Percentiles rank a stretch among this genome's conserved stretches.
Evolutionary conservation across 2,888 invertebrate genomes (phyloP).

Genomic region (Philereme transversata): DNA sequence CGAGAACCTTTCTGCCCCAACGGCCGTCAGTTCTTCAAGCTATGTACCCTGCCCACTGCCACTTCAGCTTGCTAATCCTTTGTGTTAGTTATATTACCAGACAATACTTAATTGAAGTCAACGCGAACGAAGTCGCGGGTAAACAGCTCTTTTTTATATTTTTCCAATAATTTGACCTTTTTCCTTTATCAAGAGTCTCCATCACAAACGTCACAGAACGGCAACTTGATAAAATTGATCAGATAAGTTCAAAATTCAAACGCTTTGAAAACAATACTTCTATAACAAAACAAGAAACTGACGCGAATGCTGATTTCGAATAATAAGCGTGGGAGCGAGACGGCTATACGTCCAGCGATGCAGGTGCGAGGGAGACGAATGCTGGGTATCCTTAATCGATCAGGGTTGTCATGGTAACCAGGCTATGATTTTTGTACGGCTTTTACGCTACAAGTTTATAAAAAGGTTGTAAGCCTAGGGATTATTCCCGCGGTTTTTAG

Average conservation of each 20-base stretch:
- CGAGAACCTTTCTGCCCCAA: too few relatives aligned
- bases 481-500: not conserved
- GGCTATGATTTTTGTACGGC: conserved; percentile 7
- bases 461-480: not conserved
- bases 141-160: too few relatives aligned
- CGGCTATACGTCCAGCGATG: conserved; percentile 15
- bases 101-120: too few relatives aligned
- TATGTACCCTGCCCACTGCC: too few relatives aligned
- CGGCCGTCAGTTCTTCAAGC: too few relatives aligned
- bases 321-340: conserved; percentile 44
- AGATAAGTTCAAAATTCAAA: conserved; percentile 14
- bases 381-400: conserved; percentile 66
- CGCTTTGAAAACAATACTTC: conserved; percentile 20
- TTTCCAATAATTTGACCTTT: too few relatives aligned
- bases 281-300: conserved; percentile 40
- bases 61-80: too few relatives aligned
- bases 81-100: too few relatives aligned
- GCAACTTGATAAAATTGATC: not conserved
- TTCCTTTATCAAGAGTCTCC: too few relatives aligned
- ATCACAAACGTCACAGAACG: too few relatives aligned
- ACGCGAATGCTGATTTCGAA: conserved; percentile 34
- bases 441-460: not conserved
- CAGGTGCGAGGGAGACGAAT: conserved; percentile 41
- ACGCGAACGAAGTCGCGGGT: too few relatives aligned
- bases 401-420: conserved; percentile 62